Evolutionary conservation across 2,113 vertebrate genomes (phyloP), one percentile per base, ranked within the genome.

Genomic region (Pipra filicauda): DNA sequence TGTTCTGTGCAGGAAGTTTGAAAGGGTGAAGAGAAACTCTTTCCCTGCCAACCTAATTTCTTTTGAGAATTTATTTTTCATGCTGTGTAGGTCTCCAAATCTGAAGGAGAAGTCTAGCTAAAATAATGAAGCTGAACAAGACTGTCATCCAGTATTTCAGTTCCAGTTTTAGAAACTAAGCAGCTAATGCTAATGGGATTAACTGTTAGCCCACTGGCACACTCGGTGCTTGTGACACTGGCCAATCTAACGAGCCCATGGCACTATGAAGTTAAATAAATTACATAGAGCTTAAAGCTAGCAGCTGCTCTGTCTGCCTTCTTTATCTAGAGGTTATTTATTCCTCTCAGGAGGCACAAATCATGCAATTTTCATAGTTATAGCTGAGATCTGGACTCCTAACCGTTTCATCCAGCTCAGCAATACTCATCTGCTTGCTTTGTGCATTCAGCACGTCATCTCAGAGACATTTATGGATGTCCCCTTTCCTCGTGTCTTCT

Each of bases 111-210:
- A 41, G 19, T 77, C 75, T 57, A 77, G 79, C 79, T 94, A 77
- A 58, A 93, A 76, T 71, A 94, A 83, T 44, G 48, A 90, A 91
- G 64, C 71, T 85, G 85, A 94, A 46, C 71, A 83, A 85, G 67
- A 86, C 55, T 88, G 72, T 77, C 69, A 93, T 31, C 55, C 72
- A 88, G 69, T 76, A 85, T 94, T 91, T 89, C 0, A 2, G 58
- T 82, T 93, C 95, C 89, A 86, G 46, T 86, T 96, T 94, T 92
- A 95, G 95, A 91, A 93, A 90, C 85, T 91, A 94, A 95, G 93
- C 85, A 86, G 93, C 51, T 95, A 93, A 93, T 30, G 55, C 73
- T 96, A 96, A 97, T 88, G 92, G 85, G 93, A 95, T 97, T 95
- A 94, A 62, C 59, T 52, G 18, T 75, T 89, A 94, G 91, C 85